Conservation (phyloP, 2,113 vertebrate species). For the Dinomys branickii region DNA sequence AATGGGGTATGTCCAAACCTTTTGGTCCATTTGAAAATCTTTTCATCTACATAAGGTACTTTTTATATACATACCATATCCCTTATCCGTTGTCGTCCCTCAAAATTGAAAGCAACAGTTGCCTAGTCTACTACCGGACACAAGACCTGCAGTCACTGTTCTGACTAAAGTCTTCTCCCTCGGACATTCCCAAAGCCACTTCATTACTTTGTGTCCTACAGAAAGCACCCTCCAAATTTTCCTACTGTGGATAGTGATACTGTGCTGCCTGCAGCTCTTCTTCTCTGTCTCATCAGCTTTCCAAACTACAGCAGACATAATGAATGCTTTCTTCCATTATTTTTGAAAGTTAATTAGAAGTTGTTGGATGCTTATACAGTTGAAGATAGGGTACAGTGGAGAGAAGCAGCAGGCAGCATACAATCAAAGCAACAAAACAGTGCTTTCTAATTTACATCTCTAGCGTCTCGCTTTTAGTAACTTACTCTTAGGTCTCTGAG, state of each 20-base stretch:
- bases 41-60: background rate
- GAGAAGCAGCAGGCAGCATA: background rate
- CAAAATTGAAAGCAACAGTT: background rate
- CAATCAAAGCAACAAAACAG: background rate
- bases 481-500: background rate
- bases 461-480: background rate
- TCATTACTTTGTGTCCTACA: background rate
- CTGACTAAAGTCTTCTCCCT: background rate
- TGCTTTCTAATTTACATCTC: background rate
- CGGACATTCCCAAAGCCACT: background rate
- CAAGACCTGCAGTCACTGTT: background rate
- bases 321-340: background rate
- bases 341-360: background rate
- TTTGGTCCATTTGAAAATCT: background rate
- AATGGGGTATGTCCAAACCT: background rate
- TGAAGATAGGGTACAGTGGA: background rate
- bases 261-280: background rate
- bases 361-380: background rate
- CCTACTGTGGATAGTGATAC: background rate
- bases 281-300: background rate
- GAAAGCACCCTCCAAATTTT: background rate
- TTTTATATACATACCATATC: background rate
- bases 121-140: too few relatives aligned
- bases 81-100: too few relatives aligned
- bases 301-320: background rate